Evolutionary conservation across 2,797 vertebrate genomes (phyloP).

Genomic region (Gila robusta): DNA sequence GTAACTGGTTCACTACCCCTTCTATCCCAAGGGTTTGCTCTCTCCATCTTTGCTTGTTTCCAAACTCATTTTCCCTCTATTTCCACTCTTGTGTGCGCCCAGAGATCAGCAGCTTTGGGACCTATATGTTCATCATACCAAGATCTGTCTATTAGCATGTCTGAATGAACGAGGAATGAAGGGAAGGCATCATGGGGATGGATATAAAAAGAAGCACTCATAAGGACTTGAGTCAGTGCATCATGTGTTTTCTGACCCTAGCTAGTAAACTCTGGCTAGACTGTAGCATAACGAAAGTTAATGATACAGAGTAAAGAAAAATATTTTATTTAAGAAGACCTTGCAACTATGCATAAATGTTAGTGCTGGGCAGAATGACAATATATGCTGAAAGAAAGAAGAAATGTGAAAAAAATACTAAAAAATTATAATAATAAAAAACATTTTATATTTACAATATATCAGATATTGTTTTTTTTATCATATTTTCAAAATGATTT

Average conservation of each 20-base stretch:
- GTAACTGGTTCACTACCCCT: constrained; percentile 51
- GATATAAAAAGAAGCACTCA: constrained; percentile 67
- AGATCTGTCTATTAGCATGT: constrained; percentile 45
- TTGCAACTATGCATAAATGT: neutral
- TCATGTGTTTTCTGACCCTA: constrained; percentile 70
- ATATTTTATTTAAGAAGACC: neutral
- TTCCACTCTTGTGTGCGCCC: neutral
- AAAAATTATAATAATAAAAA: neutral
- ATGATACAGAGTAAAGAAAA: neutral
- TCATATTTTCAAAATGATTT: neutral
- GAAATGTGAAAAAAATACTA: neutral
- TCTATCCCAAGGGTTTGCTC: constrained; percentile 45
- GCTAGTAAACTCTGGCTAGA: constrained; percentile 43
- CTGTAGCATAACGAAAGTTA: neutral
- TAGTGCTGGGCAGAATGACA: neutral
- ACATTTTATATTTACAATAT: neutral
- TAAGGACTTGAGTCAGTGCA: constrained; percentile 67
- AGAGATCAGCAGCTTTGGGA: constrained; percentile 53
- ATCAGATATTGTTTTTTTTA: no score
- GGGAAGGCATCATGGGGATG: constrained; percentile 52
- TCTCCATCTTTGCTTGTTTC: constrained; percentile 30
- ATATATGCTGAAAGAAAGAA: neutral
- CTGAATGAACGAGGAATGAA: constrained; percentile 63
- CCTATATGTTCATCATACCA: constrained; percentile 68
- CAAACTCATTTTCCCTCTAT: constrained; percentile 13